A percentile compares a stretch with the other conserved stretches of the same genome.
phyloP scores from a whole-genome alignment of 2,888 invertebrate genomes.

The Drosophila pegasa region DNA sequence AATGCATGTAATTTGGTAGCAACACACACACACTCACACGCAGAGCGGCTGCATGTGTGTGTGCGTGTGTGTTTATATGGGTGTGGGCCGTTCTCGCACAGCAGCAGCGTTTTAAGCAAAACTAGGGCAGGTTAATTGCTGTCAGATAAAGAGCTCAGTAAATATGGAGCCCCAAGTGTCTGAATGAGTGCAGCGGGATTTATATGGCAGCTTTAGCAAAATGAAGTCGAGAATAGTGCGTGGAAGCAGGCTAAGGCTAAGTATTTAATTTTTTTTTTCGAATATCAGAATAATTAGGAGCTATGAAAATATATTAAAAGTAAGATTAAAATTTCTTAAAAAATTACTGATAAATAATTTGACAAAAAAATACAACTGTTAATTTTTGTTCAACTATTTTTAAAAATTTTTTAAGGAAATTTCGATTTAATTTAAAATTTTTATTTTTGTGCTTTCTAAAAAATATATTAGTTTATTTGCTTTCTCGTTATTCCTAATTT shows the following conservation, averaged over 20 bases:
- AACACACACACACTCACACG: slow-evolving; percentile 2
- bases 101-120: slow-evolving; percentile 24
- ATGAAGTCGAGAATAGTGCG: not conserved
- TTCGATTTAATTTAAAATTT: too few relatives aligned
- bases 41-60: slow-evolving; percentile 8
- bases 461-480: too few relatives aligned
- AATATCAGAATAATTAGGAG: too few relatives aligned
- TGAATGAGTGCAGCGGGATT: slow-evolving; percentile 6
- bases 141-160: slow-evolving; percentile 32
- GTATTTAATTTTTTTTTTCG: not conserved
- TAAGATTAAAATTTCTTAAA: not conserved
- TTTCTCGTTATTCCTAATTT: too few relatives aligned
- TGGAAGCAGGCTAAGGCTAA: not conserved
- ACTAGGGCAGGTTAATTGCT: slow-evolving; percentile 51
- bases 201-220: not conserved
- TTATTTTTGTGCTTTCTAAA: too few relatives aligned
- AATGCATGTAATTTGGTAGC: slow-evolving; percentile 57
- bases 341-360: not conserved
- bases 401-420: too few relatives aligned
- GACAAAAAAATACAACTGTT: too few relatives aligned
- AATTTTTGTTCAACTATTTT: too few relatives aligned
- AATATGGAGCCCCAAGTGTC: slow-evolving; percentile 29
- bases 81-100: slow-evolving; percentile 44
- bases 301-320: not conserved
- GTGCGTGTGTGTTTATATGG: slow-evolving; percentile 17